Evolutionary conservation across 2,888 invertebrate genomes (phyloP), one percentile per base, ranked within the genome.

Genomic region (Caenorhabditis sulstoni): DNA sequence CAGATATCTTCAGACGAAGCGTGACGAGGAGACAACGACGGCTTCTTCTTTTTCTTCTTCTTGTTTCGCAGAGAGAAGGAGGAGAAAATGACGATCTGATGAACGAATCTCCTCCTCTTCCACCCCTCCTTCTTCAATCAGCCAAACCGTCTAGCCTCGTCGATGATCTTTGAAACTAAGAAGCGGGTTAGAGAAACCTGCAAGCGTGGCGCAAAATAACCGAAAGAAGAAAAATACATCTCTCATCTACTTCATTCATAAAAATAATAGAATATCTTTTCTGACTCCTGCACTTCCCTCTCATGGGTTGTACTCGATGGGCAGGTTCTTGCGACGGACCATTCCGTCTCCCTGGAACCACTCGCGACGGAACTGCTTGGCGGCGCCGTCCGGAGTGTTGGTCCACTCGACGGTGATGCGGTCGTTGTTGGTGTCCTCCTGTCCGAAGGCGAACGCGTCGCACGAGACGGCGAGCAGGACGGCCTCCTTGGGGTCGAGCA

Each of bases 341-440:
- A 83, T 84, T 18, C 82, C 85, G 41, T 86, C 86, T 61, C 84
- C 83, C 74, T 85, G 84, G 84, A 85, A 85, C 85, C 85, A 84
- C 55, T 85, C 85, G 64, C 85, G 82, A 64, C 85, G 81, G 84
- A 84, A 84, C 61, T 81, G 82, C 78, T 81, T 79, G 61, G 81
- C 85, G 47, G 83, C 82, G 12, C 85, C 85, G 45, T 87, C 86
- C 50, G 86, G 84, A 20, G 86, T 87, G 77, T 85, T 86, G 76
- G 80, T 76, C 81, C 77, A 78, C 57, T 81, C 81, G 64, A 75
- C 49, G 39, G 78, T 81, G 74, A 75, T 75, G 47, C 75, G 66
- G 55, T 75, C 66, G 66, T 75, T 75, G 66, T 75, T 75, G 49
- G 67, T 75, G 45, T 75, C 68, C 53, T 77, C 77, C 58, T 77